Percentiles rank a stretch among this genome's conserved stretches.
phyloP scores from a whole-genome alignment of 2,797 vertebrate species.

The Squalus acanthias region DNA sequence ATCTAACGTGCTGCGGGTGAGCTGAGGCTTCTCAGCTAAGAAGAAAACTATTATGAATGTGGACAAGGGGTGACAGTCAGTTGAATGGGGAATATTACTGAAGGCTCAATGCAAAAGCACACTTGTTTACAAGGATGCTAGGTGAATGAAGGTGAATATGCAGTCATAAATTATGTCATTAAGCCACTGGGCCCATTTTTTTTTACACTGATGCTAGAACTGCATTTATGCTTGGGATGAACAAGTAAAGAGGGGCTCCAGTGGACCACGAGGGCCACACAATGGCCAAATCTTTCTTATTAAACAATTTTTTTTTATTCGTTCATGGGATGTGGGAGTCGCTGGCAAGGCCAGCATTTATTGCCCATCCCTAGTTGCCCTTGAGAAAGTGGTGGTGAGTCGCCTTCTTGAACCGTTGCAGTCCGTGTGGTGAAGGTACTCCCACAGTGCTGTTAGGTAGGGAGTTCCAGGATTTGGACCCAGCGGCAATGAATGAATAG shows the following conservation, averaged over 20 bases:
- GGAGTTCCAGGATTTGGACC: too few species aligned
- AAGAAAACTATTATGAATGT: background rate
- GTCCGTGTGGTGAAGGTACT: too few species aligned
- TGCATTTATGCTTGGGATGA: background rate
- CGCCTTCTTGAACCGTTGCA: too few species aligned
- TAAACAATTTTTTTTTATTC: too few species aligned
- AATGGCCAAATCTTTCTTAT: too few species aligned
- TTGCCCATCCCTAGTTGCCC: too few species aligned
- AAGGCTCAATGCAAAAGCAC: background rate
- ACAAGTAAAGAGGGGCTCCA: background rate
- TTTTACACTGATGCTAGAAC: background rate
- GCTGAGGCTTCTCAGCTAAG: background rate
- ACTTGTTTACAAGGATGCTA: background rate
- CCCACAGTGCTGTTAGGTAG: too few species aligned
- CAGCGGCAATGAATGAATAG: too few species aligned
- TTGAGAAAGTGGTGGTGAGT: too few species aligned
- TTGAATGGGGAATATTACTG: background rate
- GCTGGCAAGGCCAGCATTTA: too few species aligned
- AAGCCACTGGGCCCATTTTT: background rate
- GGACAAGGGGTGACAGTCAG: background rate
- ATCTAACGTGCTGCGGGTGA: background rate
- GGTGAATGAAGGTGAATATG: background rate
- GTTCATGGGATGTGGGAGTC: too few species aligned
- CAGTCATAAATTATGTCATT: background rate
- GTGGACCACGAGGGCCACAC: background rate